Percentiles rank a stretch among this genome's conserved stretches.
Evolutionary conservation across 2,888 invertebrate genomes (phyloP).

Genomic region (Watsonalla binaria): DNA sequence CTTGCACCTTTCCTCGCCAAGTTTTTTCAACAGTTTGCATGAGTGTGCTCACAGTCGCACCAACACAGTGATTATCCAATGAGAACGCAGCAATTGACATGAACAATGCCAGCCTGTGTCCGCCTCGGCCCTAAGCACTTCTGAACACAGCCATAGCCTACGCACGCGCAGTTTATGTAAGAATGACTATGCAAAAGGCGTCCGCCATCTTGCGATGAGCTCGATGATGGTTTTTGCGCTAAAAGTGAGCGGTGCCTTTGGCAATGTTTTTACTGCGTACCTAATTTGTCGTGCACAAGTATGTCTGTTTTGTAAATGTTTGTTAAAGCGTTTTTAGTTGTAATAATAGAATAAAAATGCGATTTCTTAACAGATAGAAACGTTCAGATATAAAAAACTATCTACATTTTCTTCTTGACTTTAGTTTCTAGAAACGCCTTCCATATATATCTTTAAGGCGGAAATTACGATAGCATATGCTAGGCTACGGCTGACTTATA

Average conservation of each 20-base stretch:
- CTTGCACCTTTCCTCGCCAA: conserved; percentile 51
- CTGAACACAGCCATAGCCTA: conserved; percentile 36
- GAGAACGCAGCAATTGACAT: conserved; percentile 54
- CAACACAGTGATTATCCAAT: conserved; percentile 48
- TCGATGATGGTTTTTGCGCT: conserved; percentile 54
- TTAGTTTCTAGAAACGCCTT: too few relatives aligned
- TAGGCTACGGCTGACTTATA: too few relatives aligned
- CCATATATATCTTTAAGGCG: too few relatives aligned
- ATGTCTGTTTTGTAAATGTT: conserved; percentile 31
- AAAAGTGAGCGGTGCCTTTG: conserved; percentile 54
- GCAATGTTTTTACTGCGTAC: conserved; percentile 33
- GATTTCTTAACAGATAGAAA: conserved; percentile 13
- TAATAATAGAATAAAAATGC: conserved; percentile 14
- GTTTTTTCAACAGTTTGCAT: conserved; percentile 48
- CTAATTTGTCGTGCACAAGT: conserved; percentile 24
- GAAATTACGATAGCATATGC: too few relatives aligned
- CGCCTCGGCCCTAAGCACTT: conserved; percentile 24
- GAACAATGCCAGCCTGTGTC: conserved; percentile 56
- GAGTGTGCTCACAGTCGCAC: conserved; percentile 31
- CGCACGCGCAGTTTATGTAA: conserved; percentile 47
- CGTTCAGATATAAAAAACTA: too few relatives aligned
- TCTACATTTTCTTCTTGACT: too few relatives aligned
- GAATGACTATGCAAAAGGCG: conserved; percentile 41
- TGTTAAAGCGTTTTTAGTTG: conserved; percentile 12
- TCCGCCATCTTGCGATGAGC: conserved; percentile 67